Percentiles rank a stretch among this genome's conserved stretches.
phyloP scores from a whole-genome alignment of 2,797 vertebrate genomes.

The Silurus lanzhouensis region DNA sequence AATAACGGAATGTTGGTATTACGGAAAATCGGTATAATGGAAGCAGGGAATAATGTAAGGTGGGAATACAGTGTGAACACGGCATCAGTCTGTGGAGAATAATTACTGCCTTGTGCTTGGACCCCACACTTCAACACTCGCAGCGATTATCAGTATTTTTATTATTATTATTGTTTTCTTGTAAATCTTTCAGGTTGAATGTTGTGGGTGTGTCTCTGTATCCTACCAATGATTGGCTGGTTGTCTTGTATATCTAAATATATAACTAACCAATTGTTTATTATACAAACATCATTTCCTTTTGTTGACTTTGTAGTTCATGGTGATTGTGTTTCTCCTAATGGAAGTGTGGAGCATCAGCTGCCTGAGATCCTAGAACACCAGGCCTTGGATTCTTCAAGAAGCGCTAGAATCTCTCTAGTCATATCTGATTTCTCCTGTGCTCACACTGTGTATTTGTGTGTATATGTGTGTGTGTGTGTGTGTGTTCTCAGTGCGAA shows the following conservation, averaged over 20 bases:
- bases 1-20: background rate
- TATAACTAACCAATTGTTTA: background rate
- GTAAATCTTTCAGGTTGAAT: too few species aligned
- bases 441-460: conserved; percentile 7
- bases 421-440: conserved; percentile 26
- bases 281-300: background rate
- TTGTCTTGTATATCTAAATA: background rate
- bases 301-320: background rate
- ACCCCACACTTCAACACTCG: background rate
- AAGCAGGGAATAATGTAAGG: background rate
- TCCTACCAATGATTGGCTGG: background rate
- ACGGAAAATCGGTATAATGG: background rate
- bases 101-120: background rate
- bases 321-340: background rate
- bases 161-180: background rate
- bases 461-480: conserved; percentile 37
- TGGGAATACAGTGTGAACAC: background rate
- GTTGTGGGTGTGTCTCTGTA: background rate
- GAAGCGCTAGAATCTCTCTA: background rate
- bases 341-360: background rate
- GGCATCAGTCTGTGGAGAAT: background rate
- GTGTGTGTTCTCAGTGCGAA: conserved; percentile 79
- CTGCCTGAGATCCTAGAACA: background rate
- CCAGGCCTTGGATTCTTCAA: background rate
- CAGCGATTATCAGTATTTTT: background rate